Percentiles rank a stretch among this genome's conserved stretches.
Conservation (phyloP, 2,797 vertebrate genomes). For the Intellagama lesueurii region DNA sequence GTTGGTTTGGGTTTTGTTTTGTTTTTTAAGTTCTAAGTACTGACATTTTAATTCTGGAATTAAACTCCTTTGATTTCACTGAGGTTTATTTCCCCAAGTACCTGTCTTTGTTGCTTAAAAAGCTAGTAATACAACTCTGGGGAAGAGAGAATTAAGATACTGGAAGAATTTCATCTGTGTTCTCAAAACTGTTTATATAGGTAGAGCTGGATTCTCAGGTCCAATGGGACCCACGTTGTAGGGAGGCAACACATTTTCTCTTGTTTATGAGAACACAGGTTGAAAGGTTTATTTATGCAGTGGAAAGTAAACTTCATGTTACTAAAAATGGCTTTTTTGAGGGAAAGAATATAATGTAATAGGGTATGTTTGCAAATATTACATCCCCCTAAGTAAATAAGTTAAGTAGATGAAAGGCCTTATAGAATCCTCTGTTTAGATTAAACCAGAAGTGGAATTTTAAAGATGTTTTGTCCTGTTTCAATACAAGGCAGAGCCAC, state of each 20-base stretch:
- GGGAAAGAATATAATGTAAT: not conserved
- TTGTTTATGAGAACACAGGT: not conserved
- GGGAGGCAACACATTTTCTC: not conserved
- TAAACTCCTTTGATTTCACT: not conserved
- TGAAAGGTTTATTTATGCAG: not conserved
- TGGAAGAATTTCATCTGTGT: conserved; percentile 29
- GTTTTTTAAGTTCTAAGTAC: no score
- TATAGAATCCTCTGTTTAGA: not conserved
- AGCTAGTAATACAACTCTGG: conserved; percentile 54
- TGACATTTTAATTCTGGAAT: not conserved
- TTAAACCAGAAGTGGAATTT: not conserved
- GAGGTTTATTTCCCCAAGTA: not conserved
- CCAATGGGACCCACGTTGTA: not conserved
- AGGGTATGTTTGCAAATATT: not conserved
- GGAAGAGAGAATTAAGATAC: conserved; percentile 60
- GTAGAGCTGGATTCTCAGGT: not conserved
- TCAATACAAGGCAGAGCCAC: no score
- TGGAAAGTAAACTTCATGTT: not conserved
- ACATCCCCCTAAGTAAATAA: not conserved
- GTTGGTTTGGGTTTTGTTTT: no score
- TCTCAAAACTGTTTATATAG: conserved; percentile 22
- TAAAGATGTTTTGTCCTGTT: not conserved
- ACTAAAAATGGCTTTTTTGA: not conserved
- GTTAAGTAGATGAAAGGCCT: not conserved
- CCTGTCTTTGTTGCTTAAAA: not conserved